Evolutionary conservation across 2,888 invertebrate genomes (phyloP).

Genomic region (Tipula confusa): DNA sequence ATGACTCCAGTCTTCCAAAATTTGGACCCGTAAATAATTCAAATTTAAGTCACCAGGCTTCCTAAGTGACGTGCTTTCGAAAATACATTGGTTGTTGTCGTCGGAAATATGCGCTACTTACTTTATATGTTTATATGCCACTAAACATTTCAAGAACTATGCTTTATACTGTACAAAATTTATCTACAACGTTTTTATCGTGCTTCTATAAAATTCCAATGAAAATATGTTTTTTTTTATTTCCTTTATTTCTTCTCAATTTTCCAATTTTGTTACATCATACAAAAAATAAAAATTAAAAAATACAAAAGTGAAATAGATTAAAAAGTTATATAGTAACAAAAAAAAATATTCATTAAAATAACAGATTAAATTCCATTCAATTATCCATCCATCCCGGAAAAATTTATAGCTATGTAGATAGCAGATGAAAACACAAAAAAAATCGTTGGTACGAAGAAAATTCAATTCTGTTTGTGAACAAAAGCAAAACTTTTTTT

Average conservation of each 20-base stretch:
- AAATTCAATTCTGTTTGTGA: not conserved
- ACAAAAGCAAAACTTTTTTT: not conserved
- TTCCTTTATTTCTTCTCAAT: not conserved
- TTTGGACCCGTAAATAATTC: too few relatives aligned
- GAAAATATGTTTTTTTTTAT: not conserved
- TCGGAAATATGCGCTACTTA: too few relatives aligned
- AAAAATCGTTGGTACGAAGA: not conserved
- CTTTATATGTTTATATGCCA: not conserved
- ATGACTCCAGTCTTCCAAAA: too few relatives aligned
- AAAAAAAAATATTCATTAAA: not conserved
- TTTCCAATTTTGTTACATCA: not conserved
- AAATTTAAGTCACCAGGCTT: too few relatives aligned
- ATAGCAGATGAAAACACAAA: not conserved
- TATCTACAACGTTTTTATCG: not conserved
- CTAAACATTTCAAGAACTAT: not conserved
- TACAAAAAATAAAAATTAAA: not conserved
- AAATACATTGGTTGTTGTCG: not conserved
- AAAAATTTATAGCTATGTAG: not conserved
- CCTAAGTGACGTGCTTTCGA: not conserved
- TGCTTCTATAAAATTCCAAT: not conserved
- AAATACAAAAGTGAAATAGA: not conserved
- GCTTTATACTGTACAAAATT: not conserved
- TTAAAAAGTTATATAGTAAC: not conserved
- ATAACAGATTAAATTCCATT: slow-evolving; percentile 25
- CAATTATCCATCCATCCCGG: slow-evolving; percentile 12